Conservation (phyloP, 2,797 vertebrate genomes). For the Bryconaethiops microstoma region DNA sequence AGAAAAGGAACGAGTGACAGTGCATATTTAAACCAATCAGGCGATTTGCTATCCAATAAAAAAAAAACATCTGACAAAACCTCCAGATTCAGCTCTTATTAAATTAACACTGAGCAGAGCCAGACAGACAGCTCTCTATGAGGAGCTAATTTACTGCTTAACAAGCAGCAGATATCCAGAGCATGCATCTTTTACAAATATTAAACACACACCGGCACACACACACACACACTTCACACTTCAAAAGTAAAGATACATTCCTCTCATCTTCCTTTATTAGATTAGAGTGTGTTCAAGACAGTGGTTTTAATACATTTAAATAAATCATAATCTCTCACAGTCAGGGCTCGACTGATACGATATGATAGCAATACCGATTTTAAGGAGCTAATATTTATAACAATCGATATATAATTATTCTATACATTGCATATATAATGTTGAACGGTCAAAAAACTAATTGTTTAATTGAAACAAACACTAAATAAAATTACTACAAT, state of each 20-base stretch:
- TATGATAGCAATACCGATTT: too few relatives aligned
- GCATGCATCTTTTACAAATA: neutral
- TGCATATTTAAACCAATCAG: slow-evolving; percentile 36
- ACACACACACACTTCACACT: neutral
- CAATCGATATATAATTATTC: too few relatives aligned
- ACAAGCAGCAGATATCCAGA: slow-evolving; percentile 26
- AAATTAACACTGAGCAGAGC: slow-evolving; percentile 15
- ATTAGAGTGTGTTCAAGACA: neutral
- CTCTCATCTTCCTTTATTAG: neutral
- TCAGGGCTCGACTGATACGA: neutral
- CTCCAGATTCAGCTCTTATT: slow-evolving; percentile 50
- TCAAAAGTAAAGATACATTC: neutral
- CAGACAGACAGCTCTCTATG: slow-evolving; percentile 14
- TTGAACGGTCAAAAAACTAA: too few relatives aligned
- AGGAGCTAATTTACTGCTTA: slow-evolving; percentile 52
- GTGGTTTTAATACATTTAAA: neutral
- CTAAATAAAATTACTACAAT: too few relatives aligned
- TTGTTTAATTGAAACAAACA: too few relatives aligned
- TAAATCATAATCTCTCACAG: neutral
- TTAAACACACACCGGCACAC: neutral
- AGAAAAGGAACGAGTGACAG: slow-evolving; percentile 34
- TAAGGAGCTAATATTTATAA: too few relatives aligned
- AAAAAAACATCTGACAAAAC: slow-evolving; percentile 56
- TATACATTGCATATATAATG: too few relatives aligned
- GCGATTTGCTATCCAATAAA: slow-evolving; percentile 56